Conservation (phyloP, 1,140 invertebrate species). For the Trichonephila inaurata region DNA sequence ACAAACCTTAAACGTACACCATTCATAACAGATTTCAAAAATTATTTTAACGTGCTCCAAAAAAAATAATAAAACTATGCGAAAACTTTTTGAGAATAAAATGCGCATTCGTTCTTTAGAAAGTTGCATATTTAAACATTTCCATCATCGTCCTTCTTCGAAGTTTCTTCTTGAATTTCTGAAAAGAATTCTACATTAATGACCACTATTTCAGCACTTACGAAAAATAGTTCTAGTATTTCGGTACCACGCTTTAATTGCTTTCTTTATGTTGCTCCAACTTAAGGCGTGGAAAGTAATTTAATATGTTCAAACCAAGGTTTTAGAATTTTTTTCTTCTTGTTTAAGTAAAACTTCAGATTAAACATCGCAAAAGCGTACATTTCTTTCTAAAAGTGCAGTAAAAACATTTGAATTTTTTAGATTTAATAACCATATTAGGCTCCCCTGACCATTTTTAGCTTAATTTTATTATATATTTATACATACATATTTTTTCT, state of each 20-base stretch:
- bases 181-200: constrained; percentile 2
- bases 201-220: constrained; percentile 19
- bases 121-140: constrained; percentile 44
- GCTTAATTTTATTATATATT: too few species aligned
- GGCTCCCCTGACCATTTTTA: too few species aligned
- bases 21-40: not conserved
- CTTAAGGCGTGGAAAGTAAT: not conserved
- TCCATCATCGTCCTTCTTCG: not conserved
- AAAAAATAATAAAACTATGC: not conserved
- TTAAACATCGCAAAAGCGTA: not conserved
- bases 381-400: not conserved
- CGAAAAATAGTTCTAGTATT: constrained; percentile 12
- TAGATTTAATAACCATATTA: too few species aligned
- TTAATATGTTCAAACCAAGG: not conserved
- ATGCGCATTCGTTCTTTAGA: not conserved
- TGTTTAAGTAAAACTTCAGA: not conserved
- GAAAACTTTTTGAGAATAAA: constrained; percentile 10
- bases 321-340: not conserved
- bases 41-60: not conserved
- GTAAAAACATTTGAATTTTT: not conserved
- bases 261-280: not conserved
- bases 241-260: constrained; percentile 32
- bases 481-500: too few species aligned
- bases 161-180: not conserved
- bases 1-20: not conserved